Percentiles rank a stretch among this genome's conserved stretches.
Conservation (phyloP, 1,140 invertebrate genomes). For the Zaprionus nigranus region DNA sequence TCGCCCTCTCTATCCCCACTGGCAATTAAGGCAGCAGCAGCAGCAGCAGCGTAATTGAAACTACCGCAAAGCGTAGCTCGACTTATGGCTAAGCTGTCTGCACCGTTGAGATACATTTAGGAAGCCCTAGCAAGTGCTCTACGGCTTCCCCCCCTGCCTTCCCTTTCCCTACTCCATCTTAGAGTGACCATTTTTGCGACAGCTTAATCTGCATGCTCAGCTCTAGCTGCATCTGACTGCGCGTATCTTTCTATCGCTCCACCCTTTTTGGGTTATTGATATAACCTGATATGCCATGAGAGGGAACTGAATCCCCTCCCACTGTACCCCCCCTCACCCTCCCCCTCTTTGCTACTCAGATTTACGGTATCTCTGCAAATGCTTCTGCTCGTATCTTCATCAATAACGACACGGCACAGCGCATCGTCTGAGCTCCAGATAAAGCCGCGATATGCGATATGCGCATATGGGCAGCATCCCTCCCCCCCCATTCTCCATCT, state of each 20-base stretch:
- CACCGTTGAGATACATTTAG: slow-evolving; percentile 34
- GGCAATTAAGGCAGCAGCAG: slow-evolving; percentile 57
- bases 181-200: slow-evolving; percentile 14
- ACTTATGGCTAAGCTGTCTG: slow-evolving; percentile 54
- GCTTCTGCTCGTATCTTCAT: slow-evolving; percentile 76
- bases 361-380: slow-evolving; percentile 66
- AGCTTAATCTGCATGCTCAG: slow-evolving; percentile 47
- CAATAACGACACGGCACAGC: slow-evolving; percentile 75
- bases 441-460: slow-evolving; percentile 78
- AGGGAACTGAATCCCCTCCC: neutral
- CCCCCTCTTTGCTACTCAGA: slow-evolving; percentile 18
- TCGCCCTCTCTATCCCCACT: neutral
- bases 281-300: slow-evolving; percentile 76
- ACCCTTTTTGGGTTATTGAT: slow-evolving; percentile 84
- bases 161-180: neutral
- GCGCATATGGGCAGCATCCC: slow-evolving; percentile 81
- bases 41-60: slow-evolving; percentile 67
- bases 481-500: neutral
- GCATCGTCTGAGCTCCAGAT: slow-evolving; percentile 76
- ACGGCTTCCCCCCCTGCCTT: slow-evolving; percentile 46
- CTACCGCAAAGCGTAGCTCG: slow-evolving; percentile 63
- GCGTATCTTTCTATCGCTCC: slow-evolving; percentile 56
- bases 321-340: neutral
- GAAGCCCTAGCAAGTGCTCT: slow-evolving; percentile 62
- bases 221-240: slow-evolving; percentile 6